phyloP scores from a whole-genome alignment of 2,888 invertebrate species.

The Corythucha ciliata region DNA sequence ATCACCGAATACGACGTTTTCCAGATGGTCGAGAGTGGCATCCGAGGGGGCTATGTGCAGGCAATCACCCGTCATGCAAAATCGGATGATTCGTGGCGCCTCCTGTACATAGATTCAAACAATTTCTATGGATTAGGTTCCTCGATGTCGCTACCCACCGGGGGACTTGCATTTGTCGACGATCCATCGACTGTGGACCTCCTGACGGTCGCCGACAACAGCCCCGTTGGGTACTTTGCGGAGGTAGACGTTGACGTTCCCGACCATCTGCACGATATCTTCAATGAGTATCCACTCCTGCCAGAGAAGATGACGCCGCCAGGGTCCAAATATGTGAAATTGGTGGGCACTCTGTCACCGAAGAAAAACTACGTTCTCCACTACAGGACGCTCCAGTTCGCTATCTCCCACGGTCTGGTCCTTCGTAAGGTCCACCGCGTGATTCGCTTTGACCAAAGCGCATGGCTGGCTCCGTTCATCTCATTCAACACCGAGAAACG shows the following conservation, averaged over 20 bases:
- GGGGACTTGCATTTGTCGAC: constrained; percentile 22
- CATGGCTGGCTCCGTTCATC: constrained; percentile 37
- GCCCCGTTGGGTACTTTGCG: constrained; percentile 20
- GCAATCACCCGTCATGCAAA: constrained; percentile 11
- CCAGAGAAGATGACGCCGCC: constrained; percentile 17
- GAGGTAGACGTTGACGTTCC: constrained; percentile 26
- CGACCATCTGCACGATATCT: constrained; percentile 16
- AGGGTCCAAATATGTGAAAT: constrained; percentile 17
- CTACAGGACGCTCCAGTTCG: background rate
- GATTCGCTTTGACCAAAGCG: constrained; percentile 37
- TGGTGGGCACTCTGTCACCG: constrained; percentile 17
- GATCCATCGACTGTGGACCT: too few species aligned
- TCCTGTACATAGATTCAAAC: constrained; percentile 18
- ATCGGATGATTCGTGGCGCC: background rate
- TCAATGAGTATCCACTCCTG: constrained; percentile 18
- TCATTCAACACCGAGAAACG: constrained; percentile 28
- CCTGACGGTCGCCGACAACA: too few species aligned
- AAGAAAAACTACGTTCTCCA: constrained; percentile 16
- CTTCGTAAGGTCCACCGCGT: constrained; percentile 37
- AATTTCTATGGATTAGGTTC: constrained; percentile 23
- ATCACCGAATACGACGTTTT: constrained; percentile 26
- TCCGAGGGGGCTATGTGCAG: constrained; percentile 21
- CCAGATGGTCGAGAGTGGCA: constrained; percentile 27
- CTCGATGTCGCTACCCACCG: background rate
- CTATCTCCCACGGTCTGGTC: constrained; percentile 33